phyloP scores from a whole-genome alignment of 2,797 vertebrate genomes.

The Acropternis orthonyx region DNA sequence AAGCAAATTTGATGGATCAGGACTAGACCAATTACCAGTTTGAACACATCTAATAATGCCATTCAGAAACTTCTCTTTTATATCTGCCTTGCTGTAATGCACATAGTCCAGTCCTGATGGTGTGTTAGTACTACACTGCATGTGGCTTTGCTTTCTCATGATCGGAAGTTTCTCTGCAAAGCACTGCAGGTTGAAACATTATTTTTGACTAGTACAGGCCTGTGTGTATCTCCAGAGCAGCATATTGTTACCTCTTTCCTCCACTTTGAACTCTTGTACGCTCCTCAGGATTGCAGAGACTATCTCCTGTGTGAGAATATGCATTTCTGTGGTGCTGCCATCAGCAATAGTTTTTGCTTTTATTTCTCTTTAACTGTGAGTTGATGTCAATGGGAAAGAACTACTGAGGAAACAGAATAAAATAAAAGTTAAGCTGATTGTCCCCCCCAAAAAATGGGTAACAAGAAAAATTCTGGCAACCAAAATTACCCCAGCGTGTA shows the following conservation, averaged over 20 bases:
- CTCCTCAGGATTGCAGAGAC: neutral
- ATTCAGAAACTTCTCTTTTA: neutral
- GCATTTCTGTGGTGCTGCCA: neutral
- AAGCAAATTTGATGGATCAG: neutral
- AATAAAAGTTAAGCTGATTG: neutral
- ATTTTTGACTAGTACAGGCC: neutral
- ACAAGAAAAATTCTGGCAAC: neutral
- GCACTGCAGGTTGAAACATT: neutral
- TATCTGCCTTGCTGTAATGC: neutral
- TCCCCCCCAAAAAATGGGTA: neutral
- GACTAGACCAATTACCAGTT: neutral
- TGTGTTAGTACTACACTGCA: too few species aligned
- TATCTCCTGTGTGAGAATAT: neutral
- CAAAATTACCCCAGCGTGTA: neutral
- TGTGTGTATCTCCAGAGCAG: neutral
- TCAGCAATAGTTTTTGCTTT: neutral
- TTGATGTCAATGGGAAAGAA: neutral
- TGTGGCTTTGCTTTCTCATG: neutral
- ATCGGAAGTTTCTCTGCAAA: neutral
- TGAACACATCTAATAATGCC: neutral
- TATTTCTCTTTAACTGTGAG: neutral
- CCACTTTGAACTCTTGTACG: neutral
- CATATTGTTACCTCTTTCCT: neutral
- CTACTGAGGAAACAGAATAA: neutral
- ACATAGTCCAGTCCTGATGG: rapidly evolving